Evolutionary conservation across 2,113 vertebrate genomes (phyloP).

Genomic region (Ageneiosus marmoratus): DNA sequence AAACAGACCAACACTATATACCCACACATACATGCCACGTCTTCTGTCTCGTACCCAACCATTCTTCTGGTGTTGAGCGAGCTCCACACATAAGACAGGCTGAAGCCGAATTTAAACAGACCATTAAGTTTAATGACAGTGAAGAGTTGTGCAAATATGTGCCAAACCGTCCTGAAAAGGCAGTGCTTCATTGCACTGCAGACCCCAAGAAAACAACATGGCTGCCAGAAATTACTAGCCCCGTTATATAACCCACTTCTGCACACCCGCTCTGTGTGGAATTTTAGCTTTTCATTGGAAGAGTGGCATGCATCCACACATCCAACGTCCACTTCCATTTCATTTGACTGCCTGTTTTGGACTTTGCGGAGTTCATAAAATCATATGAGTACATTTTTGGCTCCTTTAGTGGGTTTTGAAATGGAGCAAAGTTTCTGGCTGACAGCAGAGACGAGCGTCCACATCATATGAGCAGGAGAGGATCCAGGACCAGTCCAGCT

Average conservation of each 20-base stretch:
- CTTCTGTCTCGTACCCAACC: constrained; percentile 1
- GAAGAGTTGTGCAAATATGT: constrained; percentile 27
- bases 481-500: not conserved
- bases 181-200: constrained; percentile 44
- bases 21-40: constrained; percentile 18
- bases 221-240: constrained; percentile 37
- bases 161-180: constrained; percentile 32
- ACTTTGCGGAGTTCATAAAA: constrained; percentile 41
- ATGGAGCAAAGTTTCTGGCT: constrained; percentile 25
- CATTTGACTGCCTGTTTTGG: constrained; percentile 32
- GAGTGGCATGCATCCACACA: constrained; percentile 17
- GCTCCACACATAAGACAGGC: not conserved
- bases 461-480: constrained; percentile 12
- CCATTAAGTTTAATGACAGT: constrained; percentile 53
- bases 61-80: not conserved
- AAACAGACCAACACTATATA: not conserved
- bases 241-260: constrained; percentile 18
- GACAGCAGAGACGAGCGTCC: constrained; percentile 25
- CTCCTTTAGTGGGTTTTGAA: constrained; percentile 15
- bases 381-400: constrained; percentile 34
- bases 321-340: constrained; percentile 23
- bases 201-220: constrained; percentile 37
- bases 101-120: constrained; percentile 40
- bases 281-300: constrained; percentile 26
- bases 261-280: not conserved